Evolutionary conservation across 2,888 invertebrate species (phyloP).

Genomic region (Drosophila pseudotakahashii): DNA sequence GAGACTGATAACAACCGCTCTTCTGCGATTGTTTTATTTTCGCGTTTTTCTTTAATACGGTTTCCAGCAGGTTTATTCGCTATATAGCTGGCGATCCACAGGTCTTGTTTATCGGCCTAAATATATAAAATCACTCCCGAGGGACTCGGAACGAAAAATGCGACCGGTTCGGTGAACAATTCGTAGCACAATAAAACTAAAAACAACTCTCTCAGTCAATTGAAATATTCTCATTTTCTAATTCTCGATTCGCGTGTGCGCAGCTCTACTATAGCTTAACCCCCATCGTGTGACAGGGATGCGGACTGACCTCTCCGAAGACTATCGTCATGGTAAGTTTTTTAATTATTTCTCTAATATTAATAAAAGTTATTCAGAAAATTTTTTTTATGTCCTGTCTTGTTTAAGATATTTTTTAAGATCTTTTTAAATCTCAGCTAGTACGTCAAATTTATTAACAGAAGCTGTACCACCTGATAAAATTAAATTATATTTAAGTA

Average conservation of each 20-base stretch:
- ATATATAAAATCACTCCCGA: constrained; percentile 6
- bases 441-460: too few species aligned
- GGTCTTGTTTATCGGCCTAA: constrained; percentile 14
- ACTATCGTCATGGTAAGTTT: not conserved
- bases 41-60: not conserved
- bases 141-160: not conserved
- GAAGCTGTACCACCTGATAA: too few species aligned
- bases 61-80: not conserved
- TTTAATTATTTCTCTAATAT: too few species aligned
- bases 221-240: not conserved
- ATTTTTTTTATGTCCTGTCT: too few species aligned
- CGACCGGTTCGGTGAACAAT: constrained; percentile 23
- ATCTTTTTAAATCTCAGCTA: too few species aligned
- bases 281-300: constrained; percentile 3
- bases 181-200: constrained; percentile 14
- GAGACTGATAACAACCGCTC: not conserved
- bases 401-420: too few species aligned
- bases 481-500: too few species aligned
- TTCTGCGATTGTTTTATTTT: not conserved
- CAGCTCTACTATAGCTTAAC: constrained; percentile 23
- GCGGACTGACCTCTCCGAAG: too few species aligned
- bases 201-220: constrained; percentile 1
- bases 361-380: too few species aligned
- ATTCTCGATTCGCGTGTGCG: constrained; percentile 18
- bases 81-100: constrained; percentile 18